Percentiles rank a stretch among this genome's conserved stretches.
Evolutionary conservation across 2,797 vertebrate genomes (phyloP).

Genomic region (Gymnothorax javanicus): DNA sequence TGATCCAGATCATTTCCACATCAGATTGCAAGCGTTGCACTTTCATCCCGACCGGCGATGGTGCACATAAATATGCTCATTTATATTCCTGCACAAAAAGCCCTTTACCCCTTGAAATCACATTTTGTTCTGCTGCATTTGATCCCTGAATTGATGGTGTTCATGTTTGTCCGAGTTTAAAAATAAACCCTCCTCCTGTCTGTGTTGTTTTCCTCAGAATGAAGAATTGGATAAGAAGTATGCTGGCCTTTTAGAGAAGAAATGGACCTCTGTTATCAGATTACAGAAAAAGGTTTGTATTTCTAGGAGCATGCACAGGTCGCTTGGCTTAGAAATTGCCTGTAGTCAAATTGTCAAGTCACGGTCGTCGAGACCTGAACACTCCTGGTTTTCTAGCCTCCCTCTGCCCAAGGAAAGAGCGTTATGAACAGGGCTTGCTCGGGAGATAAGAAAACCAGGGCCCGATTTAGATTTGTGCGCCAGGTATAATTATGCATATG

Average conservation of each 20-base stretch:
- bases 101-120: not conserved
- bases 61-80: not conserved
- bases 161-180: not conserved
- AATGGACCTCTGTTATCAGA: conserved; percentile 99
- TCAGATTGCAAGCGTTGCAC: not conserved
- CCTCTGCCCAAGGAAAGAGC: too few species aligned
- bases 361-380: too few species aligned
- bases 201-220: conserved; percentile 76
- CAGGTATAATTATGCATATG: too few species aligned
- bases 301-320: not conserved
- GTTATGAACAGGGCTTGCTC: too few species aligned
- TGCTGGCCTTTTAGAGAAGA: conserved; percentile 98
- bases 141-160: not conserved
- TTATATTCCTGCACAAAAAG: not conserved
- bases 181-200: conserved; percentile 14
- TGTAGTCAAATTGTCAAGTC: too few species aligned
- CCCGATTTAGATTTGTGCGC: too few species aligned
- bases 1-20: not conserved
- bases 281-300: conserved; percentile 95
- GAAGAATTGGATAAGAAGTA: conserved; percentile 99
- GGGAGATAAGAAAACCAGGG: too few species aligned
- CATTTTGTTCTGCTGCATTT: not conserved
- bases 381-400: too few species aligned
- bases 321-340: not conserved
- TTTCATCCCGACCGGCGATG: not conserved